phyloP scores from a whole-genome alignment of 2,797 vertebrate genomes.

The Myiotriccus ornatus region DNA sequence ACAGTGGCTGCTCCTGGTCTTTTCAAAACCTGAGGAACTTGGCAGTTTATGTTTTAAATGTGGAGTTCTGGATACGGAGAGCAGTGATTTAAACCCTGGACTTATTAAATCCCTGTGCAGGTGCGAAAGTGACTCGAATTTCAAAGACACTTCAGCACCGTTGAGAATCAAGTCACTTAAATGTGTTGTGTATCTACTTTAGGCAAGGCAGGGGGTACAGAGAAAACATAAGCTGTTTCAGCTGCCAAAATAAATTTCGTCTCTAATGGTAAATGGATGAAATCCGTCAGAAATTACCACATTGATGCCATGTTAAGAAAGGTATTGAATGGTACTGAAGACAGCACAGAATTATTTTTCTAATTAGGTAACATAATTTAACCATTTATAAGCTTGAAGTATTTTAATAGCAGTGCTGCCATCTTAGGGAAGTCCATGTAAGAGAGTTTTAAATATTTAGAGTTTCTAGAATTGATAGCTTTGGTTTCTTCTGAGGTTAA shows the following conservation, averaged over 20 bases:
- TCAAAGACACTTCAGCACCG: neutral
- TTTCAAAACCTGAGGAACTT: neutral
- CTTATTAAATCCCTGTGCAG: neutral
- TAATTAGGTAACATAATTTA: neutral
- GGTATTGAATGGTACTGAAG: neutral
- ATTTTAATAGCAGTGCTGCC: neutral
- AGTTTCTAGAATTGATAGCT: accelerated
- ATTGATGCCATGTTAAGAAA: neutral
- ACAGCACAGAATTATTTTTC: neutral
- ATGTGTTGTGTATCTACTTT: neutral
- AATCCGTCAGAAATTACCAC: neutral
- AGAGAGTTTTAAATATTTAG: neutral
- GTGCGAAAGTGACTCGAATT: neutral
- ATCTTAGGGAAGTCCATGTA: accelerated
- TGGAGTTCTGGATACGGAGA: neutral
- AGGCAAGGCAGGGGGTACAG: neutral
- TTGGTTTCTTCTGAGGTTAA: neutral
- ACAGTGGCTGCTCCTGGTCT: neutral
- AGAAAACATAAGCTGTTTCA: neutral
- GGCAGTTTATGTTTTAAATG: neutral
- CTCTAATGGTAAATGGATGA: neutral
- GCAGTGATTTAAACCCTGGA: neutral
- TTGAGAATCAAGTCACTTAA: neutral
- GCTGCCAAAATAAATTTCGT: neutral
- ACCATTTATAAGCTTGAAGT: neutral